Evolutionary conservation across 2,113 vertebrate species (phyloP).

Genomic region (Chloropsis cyanopogon): DNA sequence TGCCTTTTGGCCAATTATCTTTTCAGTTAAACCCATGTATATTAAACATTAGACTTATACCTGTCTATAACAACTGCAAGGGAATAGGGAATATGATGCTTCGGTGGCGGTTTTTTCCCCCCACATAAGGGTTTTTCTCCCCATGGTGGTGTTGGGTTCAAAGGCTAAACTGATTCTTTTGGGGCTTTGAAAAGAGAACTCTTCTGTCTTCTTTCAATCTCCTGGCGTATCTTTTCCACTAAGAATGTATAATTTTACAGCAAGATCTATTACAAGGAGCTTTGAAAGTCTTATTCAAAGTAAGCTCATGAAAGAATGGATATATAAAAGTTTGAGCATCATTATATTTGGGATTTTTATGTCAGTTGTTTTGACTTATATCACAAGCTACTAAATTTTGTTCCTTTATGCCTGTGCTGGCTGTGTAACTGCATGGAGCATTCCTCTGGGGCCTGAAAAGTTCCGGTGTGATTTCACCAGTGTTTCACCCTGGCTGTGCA

Average conservation of each 20-base stretch:
- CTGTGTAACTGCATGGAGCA: neutral
- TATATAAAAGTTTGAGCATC: neutral
- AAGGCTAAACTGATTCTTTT: neutral
- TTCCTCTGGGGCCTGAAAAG: neutral
- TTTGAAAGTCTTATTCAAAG: neutral
- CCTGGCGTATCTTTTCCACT: neutral
- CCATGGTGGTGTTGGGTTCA: neutral
- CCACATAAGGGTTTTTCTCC: neutral
- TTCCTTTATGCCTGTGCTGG: neutral
- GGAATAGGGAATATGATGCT: neutral
- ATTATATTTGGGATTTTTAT: neutral
- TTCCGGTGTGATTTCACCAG: neutral
- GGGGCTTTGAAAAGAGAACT: neutral
- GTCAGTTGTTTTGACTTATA: slow-evolving; percentile 1
- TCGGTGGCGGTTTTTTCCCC: neutral
- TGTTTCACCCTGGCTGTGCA: neutral
- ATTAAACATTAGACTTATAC: neutral
- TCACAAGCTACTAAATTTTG: neutral
- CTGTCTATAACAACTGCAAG: neutral
- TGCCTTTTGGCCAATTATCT: neutral
- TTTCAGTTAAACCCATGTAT: neutral
- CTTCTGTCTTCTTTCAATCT: neutral
- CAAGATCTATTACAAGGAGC: neutral
- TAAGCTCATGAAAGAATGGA: neutral
- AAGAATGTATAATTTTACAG: neutral